Conservation (phyloP, 2,797 vertebrate species). For the Euthynnus affinis region DNA sequence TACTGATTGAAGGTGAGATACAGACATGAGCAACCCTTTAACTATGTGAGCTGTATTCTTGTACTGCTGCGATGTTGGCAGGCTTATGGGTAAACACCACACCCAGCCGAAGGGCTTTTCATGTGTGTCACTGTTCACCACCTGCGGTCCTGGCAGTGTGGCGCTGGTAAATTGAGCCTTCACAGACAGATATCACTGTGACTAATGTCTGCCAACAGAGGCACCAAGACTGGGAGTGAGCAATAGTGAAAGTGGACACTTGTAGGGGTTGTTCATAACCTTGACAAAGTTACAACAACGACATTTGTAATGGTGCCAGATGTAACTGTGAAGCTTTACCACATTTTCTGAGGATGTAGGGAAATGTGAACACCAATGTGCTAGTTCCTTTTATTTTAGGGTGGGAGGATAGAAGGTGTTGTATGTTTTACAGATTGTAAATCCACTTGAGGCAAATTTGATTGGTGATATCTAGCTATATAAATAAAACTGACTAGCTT, state of each 20-base stretch:
- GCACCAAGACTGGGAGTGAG: not conserved
- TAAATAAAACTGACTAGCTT: too few species aligned
- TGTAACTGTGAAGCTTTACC: not conserved
- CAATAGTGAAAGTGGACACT: not conserved
- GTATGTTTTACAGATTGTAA: too few species aligned
- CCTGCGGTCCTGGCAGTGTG: constrained; percentile 13
- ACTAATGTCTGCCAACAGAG: constrained; percentile 23
- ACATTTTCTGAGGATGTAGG: not conserved
- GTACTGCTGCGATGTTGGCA: not conserved
- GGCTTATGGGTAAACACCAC: constrained; percentile 22
- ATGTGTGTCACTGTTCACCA: constrained; percentile 12
- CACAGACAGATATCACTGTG: constrained; percentile 14
- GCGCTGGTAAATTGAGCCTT: not conserved
- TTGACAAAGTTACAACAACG: not conserved
- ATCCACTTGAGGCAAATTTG: too few species aligned
- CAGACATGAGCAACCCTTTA: not conserved
- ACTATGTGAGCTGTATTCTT: not conserved
- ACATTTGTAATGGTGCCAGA: not conserved
- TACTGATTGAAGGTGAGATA: not conserved
- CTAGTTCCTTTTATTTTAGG: too few species aligned
- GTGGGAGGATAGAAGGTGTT: too few species aligned
- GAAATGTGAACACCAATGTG: not conserved
- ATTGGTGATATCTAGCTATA: too few species aligned
- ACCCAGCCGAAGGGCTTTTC: constrained; percentile 41
- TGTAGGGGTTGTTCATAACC: not conserved